A percentile compares a stretch with the other conserved stretches of the same genome.
These are phyloP conservation scores for Micrasema longulum DNA, from an alignment of 1,140 invertebrate genomes.

Conservation along the genomic window DNA sequence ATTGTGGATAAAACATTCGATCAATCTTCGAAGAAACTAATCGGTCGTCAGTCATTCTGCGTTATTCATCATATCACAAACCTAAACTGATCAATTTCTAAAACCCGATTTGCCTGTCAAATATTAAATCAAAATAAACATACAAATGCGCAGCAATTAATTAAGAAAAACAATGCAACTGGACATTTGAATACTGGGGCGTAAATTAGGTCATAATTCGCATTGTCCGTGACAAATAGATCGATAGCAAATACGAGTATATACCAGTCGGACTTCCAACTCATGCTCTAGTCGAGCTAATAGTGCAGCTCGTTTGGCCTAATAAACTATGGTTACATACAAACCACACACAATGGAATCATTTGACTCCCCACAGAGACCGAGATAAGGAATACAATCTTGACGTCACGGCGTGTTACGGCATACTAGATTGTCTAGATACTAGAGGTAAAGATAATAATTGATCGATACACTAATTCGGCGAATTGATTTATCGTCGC, in stretches of 20 bases:
- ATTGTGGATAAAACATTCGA: too few species aligned
- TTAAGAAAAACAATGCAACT: background rate
- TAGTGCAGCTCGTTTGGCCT: background rate
- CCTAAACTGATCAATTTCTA: too few species aligned
- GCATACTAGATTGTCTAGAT: conserved; percentile 2
- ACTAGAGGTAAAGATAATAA: conserved; percentile 14
- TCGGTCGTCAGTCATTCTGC: too few species aligned
- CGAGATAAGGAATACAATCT: background rate
- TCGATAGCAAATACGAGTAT: background rate
- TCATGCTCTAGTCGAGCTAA: background rate
- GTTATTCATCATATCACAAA: too few species aligned
- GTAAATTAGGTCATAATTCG: too few species aligned
- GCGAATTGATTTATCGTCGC: conserved; percentile 28
- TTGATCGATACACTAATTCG: conserved; percentile 25
- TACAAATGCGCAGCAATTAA: background rate
- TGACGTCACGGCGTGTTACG: conserved; percentile 16
- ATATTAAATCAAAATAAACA: too few species aligned
- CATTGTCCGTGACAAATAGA: too few species aligned
- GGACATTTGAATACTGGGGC: background rate
- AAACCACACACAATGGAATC: conserved; percentile 11
- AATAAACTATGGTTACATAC: conserved; percentile 5
- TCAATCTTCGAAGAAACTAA: too few species aligned
- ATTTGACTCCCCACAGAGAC: background rate
- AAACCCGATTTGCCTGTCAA: too few species aligned
- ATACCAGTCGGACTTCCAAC: background rate